phyloP scores from a whole-genome alignment of 2,113 vertebrate genomes.

The Sterrhoptilus dennistouni region DNA sequence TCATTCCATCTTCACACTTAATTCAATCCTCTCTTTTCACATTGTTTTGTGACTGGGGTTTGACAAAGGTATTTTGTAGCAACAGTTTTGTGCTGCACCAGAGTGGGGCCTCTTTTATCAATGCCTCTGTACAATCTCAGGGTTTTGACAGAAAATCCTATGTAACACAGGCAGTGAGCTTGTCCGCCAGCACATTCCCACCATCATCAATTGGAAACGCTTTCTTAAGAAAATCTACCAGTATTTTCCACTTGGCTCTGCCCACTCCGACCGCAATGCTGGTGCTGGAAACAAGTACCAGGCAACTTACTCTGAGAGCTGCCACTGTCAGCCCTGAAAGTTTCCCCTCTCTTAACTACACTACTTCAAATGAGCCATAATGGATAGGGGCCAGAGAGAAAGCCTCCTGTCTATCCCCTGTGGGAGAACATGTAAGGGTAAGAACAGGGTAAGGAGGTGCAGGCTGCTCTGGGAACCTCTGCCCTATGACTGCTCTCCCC shows the following conservation, averaged over 20 bases:
- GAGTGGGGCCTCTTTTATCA: conserved; percentile 21
- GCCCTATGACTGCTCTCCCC: conserved; percentile 17
- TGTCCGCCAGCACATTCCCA: conserved; percentile 38
- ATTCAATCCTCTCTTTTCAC: background rate
- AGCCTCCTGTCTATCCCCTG: background rate
- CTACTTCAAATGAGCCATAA: background rate
- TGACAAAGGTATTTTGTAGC: conserved; percentile 3
- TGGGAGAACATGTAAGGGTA: conserved; percentile 57
- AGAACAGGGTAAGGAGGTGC: background rate
- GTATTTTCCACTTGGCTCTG: conserved; percentile 8
- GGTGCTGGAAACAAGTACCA: background rate
- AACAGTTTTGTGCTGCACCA: background rate
- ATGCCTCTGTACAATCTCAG: background rate
- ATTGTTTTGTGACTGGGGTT: background rate
- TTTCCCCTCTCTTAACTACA: background rate
- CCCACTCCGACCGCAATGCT: background rate
- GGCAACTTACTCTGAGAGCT: conserved; percentile 40
- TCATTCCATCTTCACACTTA: background rate
- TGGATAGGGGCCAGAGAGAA: accelerated
- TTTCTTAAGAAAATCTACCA: conserved; percentile 55
- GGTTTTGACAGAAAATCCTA: conserved; percentile 48
- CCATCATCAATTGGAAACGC: conserved; percentile 49
- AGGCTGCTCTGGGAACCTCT: conserved; percentile 40
- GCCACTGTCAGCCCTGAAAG: background rate
- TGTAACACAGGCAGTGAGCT: conserved; percentile 22